phyloP scores from a whole-genome alignment of 2,888 invertebrate genomes.

The Hirtodrosophila trivittata region DNA sequence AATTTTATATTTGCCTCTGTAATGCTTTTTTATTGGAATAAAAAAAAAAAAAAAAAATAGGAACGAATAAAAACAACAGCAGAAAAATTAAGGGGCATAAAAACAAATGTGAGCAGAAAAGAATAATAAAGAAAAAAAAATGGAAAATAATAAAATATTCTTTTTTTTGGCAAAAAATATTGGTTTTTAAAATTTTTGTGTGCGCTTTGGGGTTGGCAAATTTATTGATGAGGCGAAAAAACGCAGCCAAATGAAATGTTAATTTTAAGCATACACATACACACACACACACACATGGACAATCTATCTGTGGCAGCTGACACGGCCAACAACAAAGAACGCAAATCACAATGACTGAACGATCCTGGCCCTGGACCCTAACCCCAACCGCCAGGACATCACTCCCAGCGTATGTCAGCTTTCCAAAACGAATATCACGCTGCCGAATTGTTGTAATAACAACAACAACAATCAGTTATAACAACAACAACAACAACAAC shows the following conservation, averaged over 20 bases:
- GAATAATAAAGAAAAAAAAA: constrained; percentile 3
- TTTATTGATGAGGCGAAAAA: constrained; percentile 73
- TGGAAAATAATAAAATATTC: constrained; percentile 18
- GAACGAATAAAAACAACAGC: constrained; percentile 12
- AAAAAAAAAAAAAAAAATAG: constrained; percentile 29
- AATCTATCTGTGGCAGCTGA: constrained; percentile 67
- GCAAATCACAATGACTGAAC: constrained; percentile 60
- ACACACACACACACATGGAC: not conserved
- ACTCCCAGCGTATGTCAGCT: not conserved
- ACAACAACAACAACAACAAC: not conserved
- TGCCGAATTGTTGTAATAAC: constrained; percentile 41
- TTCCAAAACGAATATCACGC: constrained; percentile 46
- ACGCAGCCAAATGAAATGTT: constrained; percentile 74
- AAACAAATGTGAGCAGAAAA: constrained; percentile 13
- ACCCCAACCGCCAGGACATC: not conserved
- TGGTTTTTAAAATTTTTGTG: constrained; percentile 25
- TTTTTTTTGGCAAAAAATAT: constrained; percentile 14
- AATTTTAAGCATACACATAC: constrained; percentile 53
- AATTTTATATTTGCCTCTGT: constrained; percentile 71
- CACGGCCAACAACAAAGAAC: constrained; percentile 61
- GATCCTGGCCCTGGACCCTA: constrained; percentile 30
- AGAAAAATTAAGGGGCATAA: constrained; percentile 9
- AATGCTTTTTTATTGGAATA: constrained; percentile 74
- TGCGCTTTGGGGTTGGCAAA: constrained; percentile 51
- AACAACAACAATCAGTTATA: constrained; percentile 7